Conservation (phyloP, 1,140 invertebrate species). For the Metopolophium dirhodum region DNA sequence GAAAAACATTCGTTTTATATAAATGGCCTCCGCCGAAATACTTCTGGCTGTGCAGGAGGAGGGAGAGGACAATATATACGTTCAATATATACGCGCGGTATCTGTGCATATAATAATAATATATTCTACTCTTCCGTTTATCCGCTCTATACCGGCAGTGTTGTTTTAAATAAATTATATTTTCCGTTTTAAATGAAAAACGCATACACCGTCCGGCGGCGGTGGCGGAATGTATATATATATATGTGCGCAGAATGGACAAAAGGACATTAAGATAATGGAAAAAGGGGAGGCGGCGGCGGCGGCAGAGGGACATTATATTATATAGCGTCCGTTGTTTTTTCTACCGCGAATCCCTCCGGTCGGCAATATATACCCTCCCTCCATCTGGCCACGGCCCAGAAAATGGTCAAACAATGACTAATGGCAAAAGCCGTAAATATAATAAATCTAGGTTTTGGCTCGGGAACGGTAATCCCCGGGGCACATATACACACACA, state of each 20-base stretch:
- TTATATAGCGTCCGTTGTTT: slow-evolving; percentile 25
- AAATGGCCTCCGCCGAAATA: slow-evolving; percentile 16
- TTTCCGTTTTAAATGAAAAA: slow-evolving; percentile 55
- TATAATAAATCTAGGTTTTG: slow-evolving; percentile 57
- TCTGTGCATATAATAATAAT: slow-evolving; percentile 7
- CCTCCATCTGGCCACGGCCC: slow-evolving; percentile 31
- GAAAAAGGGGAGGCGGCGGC: slow-evolving; percentile 21
- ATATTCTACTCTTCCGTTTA: slow-evolving; percentile 10
- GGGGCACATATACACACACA: background rate
- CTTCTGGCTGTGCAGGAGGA: background rate
- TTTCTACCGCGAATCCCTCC: slow-evolving; percentile 25
- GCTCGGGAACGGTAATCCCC: slow-evolving; percentile 53
- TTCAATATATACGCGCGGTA: background rate
- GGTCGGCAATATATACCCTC: background rate
- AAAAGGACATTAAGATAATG: slow-evolving; percentile 57
- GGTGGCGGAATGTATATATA: background rate
- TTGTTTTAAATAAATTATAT: slow-evolving; percentile 55
- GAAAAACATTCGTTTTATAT: slow-evolving; percentile 43
- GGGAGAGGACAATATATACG: background rate
- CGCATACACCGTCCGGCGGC: background rate
- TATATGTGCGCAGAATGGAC: background rate
- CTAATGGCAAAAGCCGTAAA: slow-evolving; percentile 56
- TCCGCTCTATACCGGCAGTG: background rate
- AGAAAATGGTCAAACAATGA: slow-evolving; percentile 56
- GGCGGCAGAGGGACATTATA: slow-evolving; percentile 2